These are phyloP conservation scores for Cetoscarus ocellatus DNA, from an alignment of 2,797 vertebrate genomes.

Conservation along the genomic window DNA sequence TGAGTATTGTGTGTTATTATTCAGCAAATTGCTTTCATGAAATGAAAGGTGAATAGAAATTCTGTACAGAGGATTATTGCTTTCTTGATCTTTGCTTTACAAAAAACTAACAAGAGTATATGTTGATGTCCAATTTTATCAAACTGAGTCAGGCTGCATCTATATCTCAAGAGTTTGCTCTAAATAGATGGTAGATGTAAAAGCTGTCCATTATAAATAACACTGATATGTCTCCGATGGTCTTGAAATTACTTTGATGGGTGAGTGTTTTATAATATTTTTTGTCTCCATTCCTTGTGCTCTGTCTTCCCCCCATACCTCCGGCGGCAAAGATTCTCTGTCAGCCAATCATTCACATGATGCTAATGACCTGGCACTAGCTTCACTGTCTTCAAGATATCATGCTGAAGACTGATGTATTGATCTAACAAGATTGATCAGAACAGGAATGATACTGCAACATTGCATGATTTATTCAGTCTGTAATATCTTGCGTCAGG, in stretches of 20 bases:
- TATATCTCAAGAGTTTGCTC: slow-evolving; percentile 28
- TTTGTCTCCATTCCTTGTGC: slow-evolving; percentile 59
- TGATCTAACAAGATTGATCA: slow-evolving; percentile 83
- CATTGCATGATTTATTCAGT: slow-evolving; percentile 84
- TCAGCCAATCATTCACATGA: slow-evolving; percentile 77
- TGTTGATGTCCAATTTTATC: no score
- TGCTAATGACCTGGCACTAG: slow-evolving; percentile 79
- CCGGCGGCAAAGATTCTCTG: slow-evolving; percentile 40
- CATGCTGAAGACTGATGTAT: slow-evolving; percentile 82
- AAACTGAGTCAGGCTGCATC: slow-evolving; percentile 12
- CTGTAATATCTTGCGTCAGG: slow-evolving; percentile 78
- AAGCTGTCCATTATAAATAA: slow-evolving; percentile 41
- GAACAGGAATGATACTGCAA: slow-evolving; percentile 83
- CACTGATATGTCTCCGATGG: slow-evolving; percentile 60
- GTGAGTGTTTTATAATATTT: slow-evolving; percentile 60
- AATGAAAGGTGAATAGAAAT: slow-evolving; percentile 53
- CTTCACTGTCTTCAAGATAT: slow-evolving; percentile 72
- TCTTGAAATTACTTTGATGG: slow-evolving; percentile 57
- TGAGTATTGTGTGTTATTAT: slow-evolving; percentile 40
- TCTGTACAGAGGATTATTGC: slow-evolving; percentile 65
- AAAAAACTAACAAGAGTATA: slow-evolving; percentile 34
- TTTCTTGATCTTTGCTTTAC: slow-evolving; percentile 62
- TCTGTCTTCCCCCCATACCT: slow-evolving; percentile 17
- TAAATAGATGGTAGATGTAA: slow-evolving; percentile 46
- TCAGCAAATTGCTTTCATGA: slow-evolving; percentile 57